These are phyloP conservation scores for Vicugna pacos DNA, from an alignment of 2,113 vertebrate species.

Conservation along the genomic window DNA sequence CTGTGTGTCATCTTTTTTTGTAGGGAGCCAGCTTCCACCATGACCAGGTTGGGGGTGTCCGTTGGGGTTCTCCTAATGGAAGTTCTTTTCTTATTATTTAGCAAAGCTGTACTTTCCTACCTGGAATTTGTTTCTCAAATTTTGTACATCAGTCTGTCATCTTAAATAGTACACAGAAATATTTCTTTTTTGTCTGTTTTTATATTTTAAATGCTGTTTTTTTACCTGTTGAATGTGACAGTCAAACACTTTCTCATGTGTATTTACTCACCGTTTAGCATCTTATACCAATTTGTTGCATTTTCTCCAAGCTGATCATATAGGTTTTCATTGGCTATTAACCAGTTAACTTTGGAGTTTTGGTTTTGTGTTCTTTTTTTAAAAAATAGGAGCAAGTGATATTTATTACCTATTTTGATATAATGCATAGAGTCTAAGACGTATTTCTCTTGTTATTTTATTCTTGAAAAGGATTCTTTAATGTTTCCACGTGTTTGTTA, in stretches of 20 bases:
- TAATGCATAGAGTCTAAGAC: neutral
- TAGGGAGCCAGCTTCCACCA: accelerated
- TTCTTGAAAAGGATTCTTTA: neutral
- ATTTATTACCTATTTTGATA: neutral
- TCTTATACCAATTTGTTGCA: neutral
- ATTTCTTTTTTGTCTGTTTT: neutral
- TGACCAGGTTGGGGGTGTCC: accelerated
- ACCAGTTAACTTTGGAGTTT: neutral
- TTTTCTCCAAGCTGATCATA: neutral
- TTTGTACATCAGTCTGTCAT: neutral
- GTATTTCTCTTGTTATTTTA: neutral
- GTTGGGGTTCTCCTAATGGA: accelerated
- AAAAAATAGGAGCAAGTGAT: neutral
- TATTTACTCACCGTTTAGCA: neutral
- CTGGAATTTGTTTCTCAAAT: no score
- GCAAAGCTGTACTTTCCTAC: neutral
- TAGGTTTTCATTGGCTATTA: neutral
- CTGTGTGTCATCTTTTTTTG: accelerated
- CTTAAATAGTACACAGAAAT: neutral
- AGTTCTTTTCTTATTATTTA: neutral
- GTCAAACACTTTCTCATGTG: neutral
- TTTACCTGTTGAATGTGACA: neutral
- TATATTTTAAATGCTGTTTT: neutral
- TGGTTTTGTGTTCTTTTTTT: neutral
- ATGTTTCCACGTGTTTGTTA: neutral